Evolutionary conservation across 2,888 invertebrate species (phyloP), one percentile per base, ranked within the genome.

Genomic region (Cacoxenus indagator): DNA sequence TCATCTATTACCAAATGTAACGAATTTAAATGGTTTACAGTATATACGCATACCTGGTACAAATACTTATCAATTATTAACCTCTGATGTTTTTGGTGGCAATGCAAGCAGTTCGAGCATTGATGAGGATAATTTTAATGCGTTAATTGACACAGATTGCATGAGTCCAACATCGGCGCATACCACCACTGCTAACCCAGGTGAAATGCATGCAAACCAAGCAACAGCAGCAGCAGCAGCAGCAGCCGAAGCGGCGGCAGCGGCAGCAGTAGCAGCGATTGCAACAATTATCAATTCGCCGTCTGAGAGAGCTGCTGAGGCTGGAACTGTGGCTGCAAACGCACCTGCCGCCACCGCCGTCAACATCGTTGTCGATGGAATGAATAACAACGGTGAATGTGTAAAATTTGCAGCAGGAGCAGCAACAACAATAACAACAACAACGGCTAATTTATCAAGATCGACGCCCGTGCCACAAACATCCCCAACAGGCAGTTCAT

Each of bases 41-140:
- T 92, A 92, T 78, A 88, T 92, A 37, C 89, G 91, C 75, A 87
- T 93, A 65, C 90, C 91, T 61, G 89, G 90, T 6, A 89, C 90
- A 5, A 92, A 92, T 83, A 89, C 91, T 3, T 93, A 92, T 80
- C 92, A 93, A 77, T 83, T 93, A 73, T 90, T 92, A 14, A 90
- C 91, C 8, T 89, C 90, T 64, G 85, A 90, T 64, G 84, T 90
- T 65, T 91, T 92, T 11, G 22, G n/a, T 55, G 27, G 22, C 22
- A 61, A 37, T 37, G 59, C 59, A 22, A 61, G 59, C 37, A 74
- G 62, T 24, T 78, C 82, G 19, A 81, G 78, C 24, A 67, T 79
- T 43, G 82, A 92, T 84, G 92, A 92, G 70, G 92, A 92, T 76
- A 91, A 91, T 62, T 89, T 90, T 22, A 90, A 90, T 73, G 91